Evolutionary conservation across 1,140 invertebrate species (phyloP).

Genomic region (Periplaneta americana): DNA sequence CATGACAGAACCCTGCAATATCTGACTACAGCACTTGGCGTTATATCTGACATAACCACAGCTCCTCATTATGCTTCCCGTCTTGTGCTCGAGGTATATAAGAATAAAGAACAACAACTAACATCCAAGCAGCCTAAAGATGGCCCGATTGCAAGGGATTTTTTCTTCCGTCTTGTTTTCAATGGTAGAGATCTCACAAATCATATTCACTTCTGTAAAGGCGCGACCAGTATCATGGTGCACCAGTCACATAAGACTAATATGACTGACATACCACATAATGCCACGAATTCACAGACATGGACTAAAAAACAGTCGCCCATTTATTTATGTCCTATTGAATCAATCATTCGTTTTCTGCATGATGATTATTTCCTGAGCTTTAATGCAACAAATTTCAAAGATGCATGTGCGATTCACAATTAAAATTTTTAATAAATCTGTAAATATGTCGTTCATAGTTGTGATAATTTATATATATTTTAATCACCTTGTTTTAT

Average conservation of each 20-base stretch:
- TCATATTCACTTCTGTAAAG: conserved; percentile 72
- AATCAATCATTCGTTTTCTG: conserved; percentile 75
- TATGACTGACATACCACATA: not conserved
- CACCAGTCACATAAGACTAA: not conserved
- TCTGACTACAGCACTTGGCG: conserved; percentile 69
- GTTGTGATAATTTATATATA: not conserved
- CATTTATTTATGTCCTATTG: conserved; percentile 67
- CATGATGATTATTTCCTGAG: conserved; percentile 77
- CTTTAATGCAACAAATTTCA: conserved; percentile 79
- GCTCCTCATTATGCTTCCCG: conserved; percentile 75
- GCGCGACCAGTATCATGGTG: conserved; percentile 20
- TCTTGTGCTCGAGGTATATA: conserved; percentile 78
- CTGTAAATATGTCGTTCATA: not conserved
- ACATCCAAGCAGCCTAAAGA: conserved; percentile 21
- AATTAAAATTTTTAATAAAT: not conserved
- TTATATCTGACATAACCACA: conserved; percentile 50
- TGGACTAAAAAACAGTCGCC: conserved; percentile 4
- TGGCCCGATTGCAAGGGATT: conserved; percentile 49
- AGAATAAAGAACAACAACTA: conserved; percentile 36
- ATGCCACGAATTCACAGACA: not conserved
- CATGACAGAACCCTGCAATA: conserved; percentile 87
- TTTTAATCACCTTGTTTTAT: not conserved
- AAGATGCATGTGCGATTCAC: conserved; percentile 59
- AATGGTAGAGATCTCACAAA: conserved; percentile 85
- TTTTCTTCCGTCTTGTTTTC: conserved; percentile 75